phyloP scores from a whole-genome alignment of 1,140 invertebrate genomes.

The Caenorhabditis remanei region DNA sequence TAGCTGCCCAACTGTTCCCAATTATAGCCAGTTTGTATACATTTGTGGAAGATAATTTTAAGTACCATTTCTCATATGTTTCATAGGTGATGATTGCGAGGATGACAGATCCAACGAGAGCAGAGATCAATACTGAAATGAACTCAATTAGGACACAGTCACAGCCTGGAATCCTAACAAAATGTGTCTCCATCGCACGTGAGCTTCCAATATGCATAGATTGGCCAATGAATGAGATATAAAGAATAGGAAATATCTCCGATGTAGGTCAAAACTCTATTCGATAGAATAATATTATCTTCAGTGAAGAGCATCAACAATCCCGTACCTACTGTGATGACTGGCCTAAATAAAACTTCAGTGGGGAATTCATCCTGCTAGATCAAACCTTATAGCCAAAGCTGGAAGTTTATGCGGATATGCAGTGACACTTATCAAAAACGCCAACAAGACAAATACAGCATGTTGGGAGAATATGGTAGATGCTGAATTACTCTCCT shows the following conservation, averaged over 20 bases:
- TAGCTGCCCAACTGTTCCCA: slow-evolving; percentile 28
- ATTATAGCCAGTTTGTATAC: not conserved
- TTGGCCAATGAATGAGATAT: slow-evolving; percentile 49
- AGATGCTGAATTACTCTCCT: not conserved
- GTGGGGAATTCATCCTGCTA: too few species aligned
- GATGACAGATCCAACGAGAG: not conserved
- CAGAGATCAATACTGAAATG: not conserved
- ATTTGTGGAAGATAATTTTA: slow-evolving; percentile 7
- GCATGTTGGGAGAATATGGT: not conserved
- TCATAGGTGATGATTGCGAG: not conserved
- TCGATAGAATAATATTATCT: not conserved
- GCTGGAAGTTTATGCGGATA: too few species aligned
- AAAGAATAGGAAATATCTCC: slow-evolving; percentile 25
- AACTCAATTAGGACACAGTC: not conserved
- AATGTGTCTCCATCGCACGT: slow-evolving; percentile 14
- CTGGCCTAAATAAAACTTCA: not conserved
- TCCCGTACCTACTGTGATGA: slow-evolving; percentile 8
- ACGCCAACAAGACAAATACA: not conserved
- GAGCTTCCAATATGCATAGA: slow-evolving; percentile 29
- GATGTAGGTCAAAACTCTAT: not conserved
- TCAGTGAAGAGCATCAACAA: slow-evolving; percentile 25
- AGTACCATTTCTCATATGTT: not conserved
- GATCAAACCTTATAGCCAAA: too few species aligned
- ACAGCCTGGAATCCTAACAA: not conserved
- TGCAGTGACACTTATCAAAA: too few species aligned